Conservation (phyloP, 2,113 vertebrate genomes). For the Apteryx owenii region DNA sequence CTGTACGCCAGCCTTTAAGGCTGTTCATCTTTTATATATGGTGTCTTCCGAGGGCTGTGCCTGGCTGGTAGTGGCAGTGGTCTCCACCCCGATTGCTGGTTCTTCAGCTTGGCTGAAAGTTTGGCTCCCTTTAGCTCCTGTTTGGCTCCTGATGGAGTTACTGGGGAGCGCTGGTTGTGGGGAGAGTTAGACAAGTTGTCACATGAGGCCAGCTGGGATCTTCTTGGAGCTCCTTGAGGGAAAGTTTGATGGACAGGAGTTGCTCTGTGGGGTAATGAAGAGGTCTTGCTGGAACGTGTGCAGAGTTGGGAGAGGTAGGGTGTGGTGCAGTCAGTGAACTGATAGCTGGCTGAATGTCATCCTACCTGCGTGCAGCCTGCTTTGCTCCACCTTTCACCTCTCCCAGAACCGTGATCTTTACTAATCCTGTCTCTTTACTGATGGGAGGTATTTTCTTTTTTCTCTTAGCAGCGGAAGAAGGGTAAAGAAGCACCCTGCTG, state of each 20-base stretch:
- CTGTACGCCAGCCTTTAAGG: background rate
- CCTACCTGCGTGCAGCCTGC: background rate
- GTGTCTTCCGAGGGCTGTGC: background rate
- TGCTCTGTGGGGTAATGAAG: background rate
- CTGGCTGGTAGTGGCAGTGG: background rate
- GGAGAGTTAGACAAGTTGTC: background rate
- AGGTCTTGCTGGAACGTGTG: background rate
- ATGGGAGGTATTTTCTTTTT: background rate
- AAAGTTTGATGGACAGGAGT: background rate
- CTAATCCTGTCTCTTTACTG: background rate
- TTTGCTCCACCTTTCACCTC: background rate
- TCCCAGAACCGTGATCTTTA: background rate
- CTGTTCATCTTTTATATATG: background rate
- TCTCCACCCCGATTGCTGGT: background rate
- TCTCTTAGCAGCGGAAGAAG: conserved; percentile 87
- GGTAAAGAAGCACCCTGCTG: conserved; percentile 83
- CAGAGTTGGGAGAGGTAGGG: background rate
- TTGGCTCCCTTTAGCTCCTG: background rate
- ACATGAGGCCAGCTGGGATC: background rate
- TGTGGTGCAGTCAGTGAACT: background rate
- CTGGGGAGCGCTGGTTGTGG: background rate
- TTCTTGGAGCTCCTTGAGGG: background rate
- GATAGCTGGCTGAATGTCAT: background rate
- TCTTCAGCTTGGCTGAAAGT: background rate
- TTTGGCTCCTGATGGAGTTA: background rate